Evolutionary conservation across 1,140 invertebrate genomes (phyloP).

Genomic region (Colletes latitarsis): DNA sequence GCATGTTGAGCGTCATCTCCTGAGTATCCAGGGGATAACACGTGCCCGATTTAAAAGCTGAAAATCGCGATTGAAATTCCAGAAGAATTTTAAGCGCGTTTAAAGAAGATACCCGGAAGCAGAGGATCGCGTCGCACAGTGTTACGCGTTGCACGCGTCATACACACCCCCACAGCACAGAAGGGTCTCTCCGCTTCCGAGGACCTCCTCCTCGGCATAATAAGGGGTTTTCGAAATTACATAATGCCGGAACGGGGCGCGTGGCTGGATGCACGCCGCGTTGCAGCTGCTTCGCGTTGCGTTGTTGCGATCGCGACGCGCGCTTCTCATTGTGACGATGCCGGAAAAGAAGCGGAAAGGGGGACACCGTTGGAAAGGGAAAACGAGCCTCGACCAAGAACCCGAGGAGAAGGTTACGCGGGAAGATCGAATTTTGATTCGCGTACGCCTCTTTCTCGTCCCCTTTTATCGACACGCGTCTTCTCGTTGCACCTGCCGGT

Average conservation of each 20-base stretch:
- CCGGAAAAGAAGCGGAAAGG: conserved; percentile 39
- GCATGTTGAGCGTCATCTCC: too few relatives aligned
- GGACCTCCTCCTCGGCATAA: conserved; percentile 36
- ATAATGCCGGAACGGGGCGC: conserved; percentile 46
- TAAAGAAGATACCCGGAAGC: too few relatives aligned
- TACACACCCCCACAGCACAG: conserved; percentile 22
- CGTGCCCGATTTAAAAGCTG: too few relatives aligned
- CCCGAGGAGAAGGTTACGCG: conserved; percentile 16
- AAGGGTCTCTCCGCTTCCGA: not conserved
- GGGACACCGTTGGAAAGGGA: not conserved
- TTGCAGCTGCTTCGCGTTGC: conserved; percentile 36
- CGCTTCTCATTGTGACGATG: conserved; percentile 19
- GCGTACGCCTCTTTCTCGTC: not conserved
- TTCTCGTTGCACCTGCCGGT: conserved; percentile 40
- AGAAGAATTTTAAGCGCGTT: too few relatives aligned
- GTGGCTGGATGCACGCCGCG: conserved; percentile 44
- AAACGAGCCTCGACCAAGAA: not conserved
- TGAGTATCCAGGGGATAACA: too few relatives aligned
- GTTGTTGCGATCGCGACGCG: conserved; percentile 24
- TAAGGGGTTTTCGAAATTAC: conserved; percentile 58
- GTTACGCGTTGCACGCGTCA: conserved; percentile 9
- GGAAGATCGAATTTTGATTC: conserved; percentile 47
- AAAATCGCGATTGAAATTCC: too few relatives aligned
- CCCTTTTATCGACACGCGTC: conserved; percentile 9
- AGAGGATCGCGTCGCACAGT: too few relatives aligned